phyloP scores from a whole-genome alignment of 2,797 vertebrate genomes.

The Huso huso region DNA sequence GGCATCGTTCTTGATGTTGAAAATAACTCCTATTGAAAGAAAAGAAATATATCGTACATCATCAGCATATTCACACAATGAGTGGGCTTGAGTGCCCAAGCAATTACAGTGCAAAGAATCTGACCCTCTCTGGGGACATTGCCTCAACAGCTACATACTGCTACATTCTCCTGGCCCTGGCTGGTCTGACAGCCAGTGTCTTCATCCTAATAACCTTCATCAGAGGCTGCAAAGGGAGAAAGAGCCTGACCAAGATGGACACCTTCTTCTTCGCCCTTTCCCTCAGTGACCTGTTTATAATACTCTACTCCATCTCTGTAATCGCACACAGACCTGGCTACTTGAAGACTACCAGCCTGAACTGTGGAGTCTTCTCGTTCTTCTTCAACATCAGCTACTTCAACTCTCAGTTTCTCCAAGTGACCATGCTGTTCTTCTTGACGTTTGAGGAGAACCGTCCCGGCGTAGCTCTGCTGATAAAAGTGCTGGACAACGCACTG shows the following conservation, averaged over 20 bases:
- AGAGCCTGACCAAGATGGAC: constrained; percentile 43
- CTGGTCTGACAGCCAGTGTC: constrained; percentile 49
- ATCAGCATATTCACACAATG: too few relatives aligned
- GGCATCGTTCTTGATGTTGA: too few relatives aligned
- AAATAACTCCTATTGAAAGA: too few relatives aligned
- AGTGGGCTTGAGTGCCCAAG: too few relatives aligned
- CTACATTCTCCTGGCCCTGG: constrained; percentile 47
- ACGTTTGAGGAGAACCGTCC: constrained; percentile 30
- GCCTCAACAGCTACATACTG: constrained; percentile 53
- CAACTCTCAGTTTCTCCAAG: constrained; percentile 45
- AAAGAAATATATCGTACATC: too few relatives aligned
- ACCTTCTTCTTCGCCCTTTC: constrained; percentile 51
- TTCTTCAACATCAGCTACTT: constrained; percentile 57
- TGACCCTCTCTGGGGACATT: constrained; percentile 37
- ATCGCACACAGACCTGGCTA: constrained; percentile 49
- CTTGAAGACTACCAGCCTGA: constrained; percentile 39
- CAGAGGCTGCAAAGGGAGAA: constrained; percentile 39
- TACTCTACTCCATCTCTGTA: constrained; percentile 58
- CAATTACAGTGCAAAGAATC: too few relatives aligned
- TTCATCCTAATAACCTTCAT: constrained; percentile 52
- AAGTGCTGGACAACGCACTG: constrained; percentile 29
- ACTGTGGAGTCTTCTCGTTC: constrained; percentile 59
- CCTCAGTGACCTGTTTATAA: constrained; percentile 53
- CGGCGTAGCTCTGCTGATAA: constrained; percentile 16
- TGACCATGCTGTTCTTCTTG: constrained; percentile 40